Percentiles rank a stretch among this genome's conserved stretches.
These are phyloP conservation scores for Cyphomyrmex costatus DNA, from an alignment of 1,140 invertebrate genomes.

Conservation along the genomic window DNA sequence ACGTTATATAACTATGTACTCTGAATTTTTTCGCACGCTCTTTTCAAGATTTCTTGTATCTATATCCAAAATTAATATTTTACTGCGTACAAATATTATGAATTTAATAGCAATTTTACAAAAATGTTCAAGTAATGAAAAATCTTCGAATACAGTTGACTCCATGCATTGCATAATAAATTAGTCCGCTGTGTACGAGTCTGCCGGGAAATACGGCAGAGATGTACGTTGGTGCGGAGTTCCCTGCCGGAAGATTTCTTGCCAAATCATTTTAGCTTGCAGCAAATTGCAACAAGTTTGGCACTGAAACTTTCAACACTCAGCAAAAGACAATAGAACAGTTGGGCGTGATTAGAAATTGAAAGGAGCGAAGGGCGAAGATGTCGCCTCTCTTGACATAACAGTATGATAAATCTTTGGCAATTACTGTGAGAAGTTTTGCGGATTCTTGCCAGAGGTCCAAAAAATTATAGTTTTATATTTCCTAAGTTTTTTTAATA, in stretches of 20 bases:
- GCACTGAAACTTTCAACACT: conserved; percentile 28
- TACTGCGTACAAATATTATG: background rate
- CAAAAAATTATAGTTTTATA: background rate
- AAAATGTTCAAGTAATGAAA: background rate
- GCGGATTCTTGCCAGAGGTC: background rate
- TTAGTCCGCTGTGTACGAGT: conserved; percentile 16
- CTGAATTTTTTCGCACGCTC: background rate
- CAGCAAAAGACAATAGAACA: conserved; percentile 29
- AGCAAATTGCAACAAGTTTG: conserved; percentile 52
- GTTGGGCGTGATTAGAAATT: conserved; percentile 23
- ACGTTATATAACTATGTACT: background rate
- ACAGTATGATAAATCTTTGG: conserved; percentile 11
- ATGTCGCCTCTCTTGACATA: background rate
- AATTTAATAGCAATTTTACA: background rate
- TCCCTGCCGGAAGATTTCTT: conserved; percentile 34
- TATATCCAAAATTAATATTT: conserved; percentile 39
- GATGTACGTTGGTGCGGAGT: conserved; percentile 1
- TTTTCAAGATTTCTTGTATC: background rate
- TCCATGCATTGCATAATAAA: conserved; percentile 6
- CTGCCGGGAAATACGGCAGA: conserved; percentile 34
- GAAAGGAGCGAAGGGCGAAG: background rate
- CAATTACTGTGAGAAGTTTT: conserved; percentile 21
- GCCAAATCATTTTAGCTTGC: conserved; percentile 25
- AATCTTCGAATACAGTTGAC: background rate
- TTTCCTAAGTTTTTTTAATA: background rate